Evolutionary conservation across 1,140 invertebrate species (phyloP), one percentile per base, ranked within the genome.

Genomic region (Ips nitidus): DNA sequence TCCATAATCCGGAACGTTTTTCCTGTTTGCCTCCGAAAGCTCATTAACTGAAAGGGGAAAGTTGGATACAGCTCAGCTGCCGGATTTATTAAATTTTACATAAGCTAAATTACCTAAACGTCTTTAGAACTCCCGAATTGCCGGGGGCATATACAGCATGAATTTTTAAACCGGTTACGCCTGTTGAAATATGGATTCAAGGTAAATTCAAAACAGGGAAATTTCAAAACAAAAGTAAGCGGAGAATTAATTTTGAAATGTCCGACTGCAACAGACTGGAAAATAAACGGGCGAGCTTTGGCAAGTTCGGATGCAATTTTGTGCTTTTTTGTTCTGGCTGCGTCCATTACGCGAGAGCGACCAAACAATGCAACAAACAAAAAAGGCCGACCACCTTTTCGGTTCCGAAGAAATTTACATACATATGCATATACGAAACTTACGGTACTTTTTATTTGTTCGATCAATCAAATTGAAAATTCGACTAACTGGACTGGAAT

Each of bases 81-180:
- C 2, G 53, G 53, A 56, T 56, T 56, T 56, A 56, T 56, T 56
- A 56, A 56, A 56, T 56, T 56, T 56, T 56, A 56, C 53, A 56
- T 56, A 56, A 56, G 53, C 53, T 40, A 56, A 56, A 56, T 56
- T 56, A 56, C 53, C 53, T 56, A 39, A 59, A 59, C 38, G 57
- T 42, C 41, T 59, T 41, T 42, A 42, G 38, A 39, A 56, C 7
- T 56, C 53, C 4, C 53, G 5, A 36, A 7, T 40, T 37, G 45
- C 53, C 53, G 6, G 37, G 53, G 53, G 53, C 38, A 39, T 56
- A 36, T 37, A 2, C 37, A 6, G 7, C 53, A 56, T 56, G 53
- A 56, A 56, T 56, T 56, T 56, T 56, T 56, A 56, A 56, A 7
- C 3, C 2, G 53, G 7, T 56, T 40, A 7, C 53, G 45, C 45